These are phyloP conservation scores for Leptoclinus maculatus DNA, from an alignment of 2,797 vertebrate species.

Conservation along the genomic window DNA sequence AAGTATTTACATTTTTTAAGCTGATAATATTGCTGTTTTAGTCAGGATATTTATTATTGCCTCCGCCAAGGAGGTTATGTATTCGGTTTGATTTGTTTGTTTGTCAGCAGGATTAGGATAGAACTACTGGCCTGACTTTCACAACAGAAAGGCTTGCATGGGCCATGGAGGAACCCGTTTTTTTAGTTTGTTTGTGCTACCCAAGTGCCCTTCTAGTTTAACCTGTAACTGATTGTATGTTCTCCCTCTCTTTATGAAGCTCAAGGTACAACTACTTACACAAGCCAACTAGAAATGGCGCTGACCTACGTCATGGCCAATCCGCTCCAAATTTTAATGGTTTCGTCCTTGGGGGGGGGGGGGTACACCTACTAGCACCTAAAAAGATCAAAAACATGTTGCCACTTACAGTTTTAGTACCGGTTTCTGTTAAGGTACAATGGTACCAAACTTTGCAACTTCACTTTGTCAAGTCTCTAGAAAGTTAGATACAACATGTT, in stretches of 20 bases:
- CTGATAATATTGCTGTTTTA: background rate
- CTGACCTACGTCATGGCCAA: background rate
- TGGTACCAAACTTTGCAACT: no score
- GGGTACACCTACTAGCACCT: background rate
- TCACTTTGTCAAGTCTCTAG: no score
- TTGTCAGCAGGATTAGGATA: no score
- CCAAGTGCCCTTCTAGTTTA: background rate
- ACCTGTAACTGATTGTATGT: background rate
- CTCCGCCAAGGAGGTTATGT: background rate
- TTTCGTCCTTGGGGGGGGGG: background rate
- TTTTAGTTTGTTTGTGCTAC: background rate
- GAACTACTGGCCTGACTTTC: background rate
- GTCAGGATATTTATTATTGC: background rate
- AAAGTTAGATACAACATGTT: background rate
- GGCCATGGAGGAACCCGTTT: background rate
- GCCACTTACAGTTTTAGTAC: no score
- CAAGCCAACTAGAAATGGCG: background rate
- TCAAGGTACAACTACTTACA: background rate
- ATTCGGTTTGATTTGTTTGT: background rate
- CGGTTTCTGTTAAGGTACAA: no score
- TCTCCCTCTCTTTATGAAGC: slow-evolving; percentile 1
- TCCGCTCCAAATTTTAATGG: background rate
- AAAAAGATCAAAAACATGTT: no score
- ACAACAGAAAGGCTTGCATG: background rate
- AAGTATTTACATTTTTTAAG: background rate